Evolutionary conservation across 1,140 invertebrate species (phyloP), one percentile per base, ranked within the genome.

Genomic region (Patella vulgata): DNA sequence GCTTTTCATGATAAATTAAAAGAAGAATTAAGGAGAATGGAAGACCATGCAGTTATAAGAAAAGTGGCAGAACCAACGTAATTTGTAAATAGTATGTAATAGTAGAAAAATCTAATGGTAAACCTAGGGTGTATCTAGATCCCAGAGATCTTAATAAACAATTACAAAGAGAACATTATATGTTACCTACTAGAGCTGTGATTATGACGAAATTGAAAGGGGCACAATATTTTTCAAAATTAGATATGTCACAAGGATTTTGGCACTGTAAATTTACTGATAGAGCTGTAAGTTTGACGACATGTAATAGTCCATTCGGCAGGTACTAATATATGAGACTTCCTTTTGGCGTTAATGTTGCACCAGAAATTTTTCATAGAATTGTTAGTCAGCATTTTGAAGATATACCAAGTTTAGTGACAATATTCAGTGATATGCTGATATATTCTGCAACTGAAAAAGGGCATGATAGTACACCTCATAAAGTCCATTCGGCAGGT

Each of bases 71-170:
- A 59, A 39, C 72, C 63, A 2, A 71, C 69, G 27, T 51, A 69
- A 2, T 71, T 60, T 66, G 73, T 74, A 3, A 72, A 68, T 51
- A 59, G 66, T 9, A 31, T 71, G 0, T 70, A 1, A 40, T 70
- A 11, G 60, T 65, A 0, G 55, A 64, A 51, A 73, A 73, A 53
- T 55, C 50, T 25, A 53, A 59, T 46, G 78, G 78, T 33, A 63
- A 78, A 39, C 47, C 87, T 17, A 63, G 86, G 48, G 74, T 88
- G 31, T 87, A 85, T 69, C 59, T 88, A n/a, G 85, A 88, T 73
- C 86, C 86, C 4, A 73, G 63, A 39, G 79, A 85, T 52, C 73
- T 88, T 47, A 88, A 88, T 74, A 78, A 75, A 60, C 73, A 65
- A 40, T 81, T 87, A 11, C 81, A 79, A 66, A 59, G 83, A 19